Percentiles rank a stretch among this genome's conserved stretches.
These are phyloP conservation scores for Athalia rosae DNA, from an alignment of 2,888 invertebrate genomes.

Conservation along the genomic window DNA sequence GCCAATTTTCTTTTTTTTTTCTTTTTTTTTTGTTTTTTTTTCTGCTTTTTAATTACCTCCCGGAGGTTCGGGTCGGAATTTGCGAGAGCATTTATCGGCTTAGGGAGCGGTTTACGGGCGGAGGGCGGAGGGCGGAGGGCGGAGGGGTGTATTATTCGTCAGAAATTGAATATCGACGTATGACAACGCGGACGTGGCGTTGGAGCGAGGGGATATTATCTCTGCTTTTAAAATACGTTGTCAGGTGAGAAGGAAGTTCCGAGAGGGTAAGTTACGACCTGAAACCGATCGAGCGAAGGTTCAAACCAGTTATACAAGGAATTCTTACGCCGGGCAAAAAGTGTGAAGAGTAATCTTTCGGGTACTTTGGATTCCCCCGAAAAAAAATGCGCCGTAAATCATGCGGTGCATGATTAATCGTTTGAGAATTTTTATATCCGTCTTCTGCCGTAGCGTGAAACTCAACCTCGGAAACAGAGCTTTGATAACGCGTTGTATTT, in stretches of 20 bases:
- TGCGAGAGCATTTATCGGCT: too few species aligned
- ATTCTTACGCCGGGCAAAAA: constrained; percentile 2
- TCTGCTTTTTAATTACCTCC: too few species aligned
- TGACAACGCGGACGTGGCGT: background rate
- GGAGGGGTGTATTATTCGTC: constrained; percentile 3
- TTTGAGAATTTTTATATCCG: constrained; percentile 32
- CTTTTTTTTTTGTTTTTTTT: too few species aligned
- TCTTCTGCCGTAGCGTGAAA: constrained; percentile 21
- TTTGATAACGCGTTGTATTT: background rate
- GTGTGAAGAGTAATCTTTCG: constrained; percentile 13
- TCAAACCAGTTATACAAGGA: background rate
- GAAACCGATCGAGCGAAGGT: constrained; percentile 18
- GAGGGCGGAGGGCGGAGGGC: too few species aligned
- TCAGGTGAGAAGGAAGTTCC: background rate
- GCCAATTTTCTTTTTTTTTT: too few species aligned
- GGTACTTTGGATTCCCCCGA: constrained; percentile 10
- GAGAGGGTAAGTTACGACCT: constrained; percentile 5
- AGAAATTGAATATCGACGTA: constrained; percentile 26
- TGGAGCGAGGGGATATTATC: constrained; percentile 12
- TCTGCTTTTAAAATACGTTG: constrained; percentile 1
- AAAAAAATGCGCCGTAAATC: constrained; percentile 25
- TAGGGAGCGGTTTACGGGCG: too few species aligned
- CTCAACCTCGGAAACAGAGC: background rate
- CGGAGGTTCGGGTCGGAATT: too few species aligned
- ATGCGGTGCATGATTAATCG: constrained; percentile 38